Evolutionary conservation across 2,113 vertebrate genomes (phyloP).

Genomic region (Salvelinus alpinus): DNA sequence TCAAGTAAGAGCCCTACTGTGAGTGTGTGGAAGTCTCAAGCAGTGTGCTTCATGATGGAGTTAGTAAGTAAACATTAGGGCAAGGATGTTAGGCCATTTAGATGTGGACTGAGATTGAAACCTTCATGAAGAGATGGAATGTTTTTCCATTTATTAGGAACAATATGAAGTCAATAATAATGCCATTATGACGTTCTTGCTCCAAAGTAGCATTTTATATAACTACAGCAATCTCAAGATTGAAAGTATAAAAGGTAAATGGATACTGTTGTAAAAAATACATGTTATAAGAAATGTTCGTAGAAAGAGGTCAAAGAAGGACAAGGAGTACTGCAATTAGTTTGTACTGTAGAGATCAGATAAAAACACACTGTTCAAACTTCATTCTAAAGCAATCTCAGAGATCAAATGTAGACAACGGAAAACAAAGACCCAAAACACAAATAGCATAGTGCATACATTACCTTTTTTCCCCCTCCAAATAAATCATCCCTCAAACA

Average conservation of each 20-base stretch:
- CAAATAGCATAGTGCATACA: constrained; percentile 30
- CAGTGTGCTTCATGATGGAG: not conserved
- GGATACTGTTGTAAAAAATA: not conserved
- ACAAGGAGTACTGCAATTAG: not conserved
- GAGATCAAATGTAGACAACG: constrained; percentile 23
- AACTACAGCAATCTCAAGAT: constrained; percentile 1
- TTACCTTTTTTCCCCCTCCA: constrained; percentile 37
- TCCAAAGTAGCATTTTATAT: not conserved
- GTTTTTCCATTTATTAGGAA: not conserved
- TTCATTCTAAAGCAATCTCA: constrained; percentile 6
- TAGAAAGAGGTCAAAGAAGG: not conserved
- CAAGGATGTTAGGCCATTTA: constrained; percentile 1
- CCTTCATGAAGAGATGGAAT: not conserved
- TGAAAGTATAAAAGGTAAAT: constrained; percentile 1
- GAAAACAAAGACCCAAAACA: constrained; percentile 49
- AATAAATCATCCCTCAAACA: constrained; percentile 70
- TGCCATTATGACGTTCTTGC: not conserved
- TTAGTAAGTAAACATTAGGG: not conserved
- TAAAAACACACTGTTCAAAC: not conserved
- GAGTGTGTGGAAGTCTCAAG: constrained; percentile 5
- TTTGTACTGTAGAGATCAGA: not conserved
- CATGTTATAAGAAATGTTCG: not conserved
- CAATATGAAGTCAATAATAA: not conserved
- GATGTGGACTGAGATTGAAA: constrained; percentile 20
- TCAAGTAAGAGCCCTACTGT: constrained; percentile 11